Evolutionary conservation across 2,113 vertebrate species (phyloP).

Genomic region (Macquaria australasica): DNA sequence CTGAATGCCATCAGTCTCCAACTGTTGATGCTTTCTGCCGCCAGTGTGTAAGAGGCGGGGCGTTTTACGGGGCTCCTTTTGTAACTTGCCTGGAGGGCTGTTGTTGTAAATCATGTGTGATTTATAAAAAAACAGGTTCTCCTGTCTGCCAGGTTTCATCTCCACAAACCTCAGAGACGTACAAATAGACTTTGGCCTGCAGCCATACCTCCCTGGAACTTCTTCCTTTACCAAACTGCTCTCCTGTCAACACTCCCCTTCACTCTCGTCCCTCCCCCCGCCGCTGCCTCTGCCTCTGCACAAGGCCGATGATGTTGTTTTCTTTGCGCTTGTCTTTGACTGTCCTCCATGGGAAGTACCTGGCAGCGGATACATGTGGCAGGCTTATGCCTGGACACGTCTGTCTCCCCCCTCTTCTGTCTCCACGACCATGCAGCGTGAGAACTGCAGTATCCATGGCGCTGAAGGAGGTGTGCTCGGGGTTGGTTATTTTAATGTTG

Average conservation of each 20-base stretch:
- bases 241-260: constrained; percentile 75
- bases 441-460: constrained; percentile 74
- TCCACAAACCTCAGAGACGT: constrained; percentile 75
- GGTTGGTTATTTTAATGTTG: constrained; percentile 60
- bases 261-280: constrained; percentile 44
- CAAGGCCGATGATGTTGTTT: constrained; percentile 74
- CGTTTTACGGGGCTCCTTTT: constrained; percentile 60
- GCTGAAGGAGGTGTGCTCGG: constrained; percentile 50
- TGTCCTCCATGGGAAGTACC: constrained; percentile 83
- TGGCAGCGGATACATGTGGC: constrained; percentile 81
- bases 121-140: constrained; percentile 80
- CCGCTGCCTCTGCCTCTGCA: constrained; percentile 44
- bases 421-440: constrained; percentile 75
- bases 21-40: constrained; percentile 64
- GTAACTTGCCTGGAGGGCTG: constrained; percentile 62
- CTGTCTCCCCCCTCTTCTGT: constrained; percentile 64
- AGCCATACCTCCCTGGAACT: constrained; percentile 83
- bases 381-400: constrained; percentile 83
- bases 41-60: constrained; percentile 61
- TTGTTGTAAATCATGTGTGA: constrained; percentile 83
- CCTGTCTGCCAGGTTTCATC: constrained; percentile 79
- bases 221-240: constrained; percentile 74
- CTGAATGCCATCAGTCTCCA: constrained; percentile 62
- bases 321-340: constrained; percentile 79
- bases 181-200: constrained; percentile 81